Evolutionary conservation across 2,113 vertebrate species (phyloP).

Genomic region (Paramormyrops kingsleyae): DNA sequence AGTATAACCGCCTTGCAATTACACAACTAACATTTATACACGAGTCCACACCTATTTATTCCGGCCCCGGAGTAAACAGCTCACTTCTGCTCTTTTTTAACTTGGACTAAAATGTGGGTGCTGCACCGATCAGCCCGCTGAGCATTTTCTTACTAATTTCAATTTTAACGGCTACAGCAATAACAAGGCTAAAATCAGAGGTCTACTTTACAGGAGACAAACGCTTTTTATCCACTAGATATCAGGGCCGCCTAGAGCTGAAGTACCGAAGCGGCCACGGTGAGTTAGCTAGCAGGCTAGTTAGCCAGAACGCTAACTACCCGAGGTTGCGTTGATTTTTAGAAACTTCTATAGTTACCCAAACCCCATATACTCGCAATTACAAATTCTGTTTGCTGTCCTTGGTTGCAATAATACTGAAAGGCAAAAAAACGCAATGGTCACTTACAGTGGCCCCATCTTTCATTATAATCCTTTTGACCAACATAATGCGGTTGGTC

Average conservation of each 20-base stretch:
- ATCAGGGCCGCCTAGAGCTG: not conserved
- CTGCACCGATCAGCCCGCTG: not conserved
- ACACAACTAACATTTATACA: not conserved
- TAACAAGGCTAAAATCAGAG: too few species aligned
- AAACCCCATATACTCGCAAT: not conserved
- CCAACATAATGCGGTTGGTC: constrained; percentile 58
- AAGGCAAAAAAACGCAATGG: not conserved
- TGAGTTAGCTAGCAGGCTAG: not conserved
- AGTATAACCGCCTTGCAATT: not conserved
- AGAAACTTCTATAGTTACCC: not conserved
- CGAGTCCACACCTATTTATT: not conserved
- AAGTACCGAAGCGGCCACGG: not conserved
- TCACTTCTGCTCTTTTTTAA: not conserved
- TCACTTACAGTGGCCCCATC: constrained; percentile 59
- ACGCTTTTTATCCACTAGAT: not conserved
- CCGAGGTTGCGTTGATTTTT: not conserved
- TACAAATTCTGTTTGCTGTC: not conserved
- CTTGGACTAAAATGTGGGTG: not conserved
- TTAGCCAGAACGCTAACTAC: not conserved
- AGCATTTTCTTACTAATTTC: not conserved
- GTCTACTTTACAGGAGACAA: not conserved
- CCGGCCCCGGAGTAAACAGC: not conserved
- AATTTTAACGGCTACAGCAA: not conserved
- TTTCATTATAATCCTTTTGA: constrained; percentile 67
- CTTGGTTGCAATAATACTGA: not conserved